Base-by-base conservation (phyloP, 2,113 vertebrate genomes). In the Butorides virescens region DNA sequence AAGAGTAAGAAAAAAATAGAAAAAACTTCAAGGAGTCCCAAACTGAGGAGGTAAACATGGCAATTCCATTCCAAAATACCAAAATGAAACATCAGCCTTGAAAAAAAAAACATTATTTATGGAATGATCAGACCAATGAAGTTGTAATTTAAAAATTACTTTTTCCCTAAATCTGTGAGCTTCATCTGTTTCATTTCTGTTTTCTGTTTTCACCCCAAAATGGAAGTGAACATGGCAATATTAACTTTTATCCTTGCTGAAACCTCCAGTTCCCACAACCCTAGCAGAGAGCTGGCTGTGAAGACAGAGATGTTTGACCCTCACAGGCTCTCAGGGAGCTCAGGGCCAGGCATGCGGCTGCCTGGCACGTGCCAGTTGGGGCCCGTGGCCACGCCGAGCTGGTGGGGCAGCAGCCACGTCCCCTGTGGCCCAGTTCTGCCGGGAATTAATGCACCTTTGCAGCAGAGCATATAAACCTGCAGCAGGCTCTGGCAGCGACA, bases 301-400 rank as follows among this genome's bases (percentile, higher is more conserved):
- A 70, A 44, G 49, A 29, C 0, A 30, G 58, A 59, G 39, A 59
- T 19, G 22, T 50, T 44, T 37, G 22, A 47, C 16, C 9, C 58
- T 61, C 46, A 13, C n/a, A 53, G n/a, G 47, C 52, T 14, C 46
- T 36, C 46, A 1, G 0, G 26, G 55, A 34, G 61, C 62, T 61
- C 46, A 4, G 27, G 56, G 19, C 34, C 0, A 3, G n/a, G 46
- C 23, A 29, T 4, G 10, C 0, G 1, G 14, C 36, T 68, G 42
- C 59, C 11, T 8, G 42, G 34, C 46, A 84, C 26, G 6, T 2
- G 36, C 13, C 0, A 3, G 52, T 19, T 1, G 0, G 20, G 25
- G 56, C 36, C 11, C 15, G 7, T 3, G 39, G 39, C 30, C 25
- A 15, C 30, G 21, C 22, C 0, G 4, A 65, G 32, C 32, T 55